Evolutionary conservation across 2,888 invertebrate species (phyloP), one percentile per base, ranked within the genome.

Genomic region (Caenorhabditis sulstoni): DNA sequence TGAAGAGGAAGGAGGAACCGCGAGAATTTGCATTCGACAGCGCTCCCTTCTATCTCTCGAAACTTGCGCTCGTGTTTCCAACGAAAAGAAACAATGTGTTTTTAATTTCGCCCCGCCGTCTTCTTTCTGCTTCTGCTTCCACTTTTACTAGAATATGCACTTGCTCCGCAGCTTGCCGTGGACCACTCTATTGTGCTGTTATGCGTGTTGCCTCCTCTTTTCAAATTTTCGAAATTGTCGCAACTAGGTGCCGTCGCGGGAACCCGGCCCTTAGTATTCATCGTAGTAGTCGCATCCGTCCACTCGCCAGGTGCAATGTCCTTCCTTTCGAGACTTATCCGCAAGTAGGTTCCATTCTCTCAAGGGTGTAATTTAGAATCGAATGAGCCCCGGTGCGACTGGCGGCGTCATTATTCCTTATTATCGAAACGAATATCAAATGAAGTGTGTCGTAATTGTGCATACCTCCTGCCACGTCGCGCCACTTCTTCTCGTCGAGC

Each of bases 61-160:
- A 64, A 64, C 52, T 53, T 64, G 64, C 52, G 64, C 52, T 67
- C 58, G 57, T n/a, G n/a, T 52, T 45, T 58, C 61, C 16, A 11
- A n/a, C n/a, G n/a, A n/a, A 39, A 52, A 59, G 29, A 64, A 45
- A 71, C 71, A 71, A 71, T 71, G 71, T 71, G 71, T 71, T 71
- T 64, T 71, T 71, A 71, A 64, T 71, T 71, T 70, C 35, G 62
- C 37, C 5, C 52, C 16, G n/a, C 44, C 20, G 29, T 29, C 29
- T 29, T 29, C 29, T 22, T 12, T 22, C 59, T 29, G n/a, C 29
- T 55, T 9, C 53, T 29, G 8, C 52, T 41, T 44, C 50, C 9
- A n/a, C 22, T 68, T 44, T 59, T 71, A 71, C 71, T 64, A 57
- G 49, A 71, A 71, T 71, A 71, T 71, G 71, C 53, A 49, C 47